phyloP scores from a whole-genome alignment of 2,888 invertebrate species.

The Cantharis nigra region DNA sequence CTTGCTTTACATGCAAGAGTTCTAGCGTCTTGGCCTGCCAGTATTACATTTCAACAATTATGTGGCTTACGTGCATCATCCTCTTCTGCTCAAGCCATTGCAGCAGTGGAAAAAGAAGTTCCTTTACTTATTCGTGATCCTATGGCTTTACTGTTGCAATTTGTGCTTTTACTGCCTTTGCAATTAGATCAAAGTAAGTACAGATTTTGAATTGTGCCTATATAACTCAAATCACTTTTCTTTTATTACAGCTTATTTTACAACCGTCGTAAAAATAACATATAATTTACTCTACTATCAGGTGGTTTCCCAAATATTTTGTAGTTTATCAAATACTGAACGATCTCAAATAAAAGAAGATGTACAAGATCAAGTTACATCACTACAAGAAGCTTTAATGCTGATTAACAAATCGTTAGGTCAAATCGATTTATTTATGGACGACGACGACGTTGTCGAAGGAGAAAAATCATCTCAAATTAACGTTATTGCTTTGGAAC shows the following conservation, averaged over 20 bases:
- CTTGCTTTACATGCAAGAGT: slow-evolving; percentile 84
- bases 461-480: slow-evolving; percentile 42
- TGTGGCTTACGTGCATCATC: slow-evolving; percentile 55
- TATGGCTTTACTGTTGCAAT: slow-evolving; percentile 82
- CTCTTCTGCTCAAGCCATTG: slow-evolving; percentile 45
- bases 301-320: slow-evolving; percentile 79
- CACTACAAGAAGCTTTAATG: slow-evolving; percentile 53
- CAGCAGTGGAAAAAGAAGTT: slow-evolving; percentile 64
- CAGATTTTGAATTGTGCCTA: too few relatives aligned
- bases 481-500: slow-evolving; percentile 54
- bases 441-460: slow-evolving; percentile 56
- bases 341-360: slow-evolving; percentile 57
- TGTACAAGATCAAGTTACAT: slow-evolving; percentile 44
- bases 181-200: slow-evolving; percentile 84
- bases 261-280: slow-evolving; percentile 82
- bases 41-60: slow-evolving; percentile 59
- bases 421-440: slow-evolving; percentile 65
- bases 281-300: slow-evolving; percentile 91
- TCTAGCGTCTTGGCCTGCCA: slow-evolving; percentile 65
- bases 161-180: slow-evolving; percentile 82
- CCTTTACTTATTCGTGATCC: slow-evolving; percentile 89
- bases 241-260: slow-evolving; percentile 76
- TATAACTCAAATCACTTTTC: neutral
- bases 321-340: slow-evolving; percentile 68
- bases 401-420: slow-evolving; percentile 59